A percentile compares a stretch with the other conserved stretches of the same genome.
These are phyloP conservation scores for Thymelicus lineola DNA, from an alignment of 2,888 invertebrate species.

Conservation along the genomic window DNA sequence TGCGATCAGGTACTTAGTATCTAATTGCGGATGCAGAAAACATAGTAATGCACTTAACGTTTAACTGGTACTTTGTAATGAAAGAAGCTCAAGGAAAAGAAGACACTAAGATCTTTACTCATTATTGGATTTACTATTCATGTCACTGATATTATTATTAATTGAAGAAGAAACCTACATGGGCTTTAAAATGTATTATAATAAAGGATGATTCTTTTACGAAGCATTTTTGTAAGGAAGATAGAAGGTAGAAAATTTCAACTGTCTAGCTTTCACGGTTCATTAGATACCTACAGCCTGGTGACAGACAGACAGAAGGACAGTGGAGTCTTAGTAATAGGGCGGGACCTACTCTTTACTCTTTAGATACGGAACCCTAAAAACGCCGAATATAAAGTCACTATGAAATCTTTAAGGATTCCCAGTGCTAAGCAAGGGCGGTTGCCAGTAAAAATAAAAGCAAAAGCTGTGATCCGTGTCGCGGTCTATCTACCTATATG, in stretches of 20 bases:
- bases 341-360: no score
- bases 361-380: no score
- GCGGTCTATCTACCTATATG: constrained; percentile 71
- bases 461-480: constrained; percentile 64
- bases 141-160: background rate
- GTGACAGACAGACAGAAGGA: no score
- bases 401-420: no score
- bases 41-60: constrained; percentile 9
- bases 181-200: background rate
- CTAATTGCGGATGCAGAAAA: constrained; percentile 12
- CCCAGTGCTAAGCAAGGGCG: no score
- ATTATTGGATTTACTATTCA: background rate
- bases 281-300: no score
- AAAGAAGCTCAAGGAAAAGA: constrained; percentile 47
- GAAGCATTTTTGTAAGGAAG: no score
- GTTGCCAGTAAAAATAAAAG: constrained; percentile 21
- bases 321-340: no score
- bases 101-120: constrained; percentile 49
- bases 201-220: background rate
- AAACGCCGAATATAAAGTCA: no score
- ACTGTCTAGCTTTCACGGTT: no score
- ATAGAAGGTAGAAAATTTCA: no score
- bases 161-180: background rate
- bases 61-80: constrained; percentile 10
- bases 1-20: constrained; percentile 13